These are phyloP conservation scores for Tyria jacobaeae DNA, from an alignment of 2,888 invertebrate genomes.

Conservation along the genomic window DNA sequence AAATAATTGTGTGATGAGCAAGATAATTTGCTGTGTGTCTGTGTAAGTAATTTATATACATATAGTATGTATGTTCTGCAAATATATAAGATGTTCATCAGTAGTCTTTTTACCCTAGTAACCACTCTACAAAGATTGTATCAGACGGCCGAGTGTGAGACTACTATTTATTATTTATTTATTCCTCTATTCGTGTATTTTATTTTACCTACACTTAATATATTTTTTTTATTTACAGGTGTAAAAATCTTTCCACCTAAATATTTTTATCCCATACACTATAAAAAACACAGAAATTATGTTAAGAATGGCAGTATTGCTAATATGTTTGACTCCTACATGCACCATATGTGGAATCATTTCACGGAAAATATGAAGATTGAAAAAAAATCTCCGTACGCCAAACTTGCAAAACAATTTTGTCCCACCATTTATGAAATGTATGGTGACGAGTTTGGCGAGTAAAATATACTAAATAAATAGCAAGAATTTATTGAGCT, in stretches of 20 bases:
- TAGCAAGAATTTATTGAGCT: too few relatives aligned
- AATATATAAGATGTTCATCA: too few relatives aligned
- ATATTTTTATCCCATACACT: constrained; percentile 88
- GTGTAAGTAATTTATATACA: too few relatives aligned
- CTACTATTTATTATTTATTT: too few relatives aligned
- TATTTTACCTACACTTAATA: background rate
- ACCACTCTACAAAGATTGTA: too few relatives aligned
- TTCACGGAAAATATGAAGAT: constrained; percentile 17
- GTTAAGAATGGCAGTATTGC: constrained; percentile 70
- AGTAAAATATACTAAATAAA: constrained; percentile 10
- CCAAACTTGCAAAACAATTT: constrained; percentile 32
- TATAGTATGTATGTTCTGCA: too few relatives aligned
- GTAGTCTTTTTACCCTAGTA: too few relatives aligned
- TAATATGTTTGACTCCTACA: constrained; percentile 6
- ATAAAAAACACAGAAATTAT: constrained; percentile 86
- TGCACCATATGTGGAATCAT: constrained; percentile 28
- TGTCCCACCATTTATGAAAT: constrained; percentile 43
- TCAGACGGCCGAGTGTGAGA: too few relatives aligned
- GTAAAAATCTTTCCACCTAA: constrained; percentile 87
- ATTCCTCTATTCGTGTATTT: background rate
- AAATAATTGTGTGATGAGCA: too few relatives aligned
- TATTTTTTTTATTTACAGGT: constrained; percentile 50
- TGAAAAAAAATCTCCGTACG: constrained; percentile 31
- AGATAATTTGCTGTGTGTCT: too few relatives aligned
- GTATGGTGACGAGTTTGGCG: constrained; percentile 38